Evolutionary conservation across 2,797 vertebrate genomes (phyloP), one percentile per base, ranked within the genome.

Genomic region (Synanceia verrucosa): DNA sequence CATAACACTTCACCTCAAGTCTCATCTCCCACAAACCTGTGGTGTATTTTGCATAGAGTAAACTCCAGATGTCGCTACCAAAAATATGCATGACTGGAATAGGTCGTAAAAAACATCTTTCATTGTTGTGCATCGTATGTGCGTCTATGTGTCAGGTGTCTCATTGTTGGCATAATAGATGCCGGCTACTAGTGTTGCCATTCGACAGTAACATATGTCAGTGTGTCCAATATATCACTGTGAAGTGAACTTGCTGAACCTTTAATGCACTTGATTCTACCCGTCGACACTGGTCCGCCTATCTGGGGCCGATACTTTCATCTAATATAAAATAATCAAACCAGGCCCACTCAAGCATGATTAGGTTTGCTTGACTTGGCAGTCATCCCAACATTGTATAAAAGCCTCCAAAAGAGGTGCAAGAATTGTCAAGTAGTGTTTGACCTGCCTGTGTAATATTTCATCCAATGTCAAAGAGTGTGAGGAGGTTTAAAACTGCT

Each of bases 361-460:
- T 88, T 83, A 75, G 64, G 58, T 90, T 77, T 83, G 73, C 74
- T 83, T 82, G 62, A 21, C 70, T 85, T 89, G 82, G 88, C 65
- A 29, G 34, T 4, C 44, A 8, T 78, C 72, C 87, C 74, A 26
- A 37, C 34, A 52, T 51, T 66, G 19, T 61, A 53, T 67, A 65
- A 69, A 77, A 72, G 52, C 24, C 28, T 75, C 61, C 67, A 48
- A 51, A 56, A 73, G 53, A 60, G 59, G 59, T 14, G 34, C 47
- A 48, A 66, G 53, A 79, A 79, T 72, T 62, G 79, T 68, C 41
- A 73, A 66, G 50, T 62, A 29, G 34, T 56, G 37, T 62, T 73
- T 72, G 65, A 75, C 70, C 73, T 36, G 24, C 64, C 48, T 36
- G 5, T 65, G 51, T 81, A 53, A 60, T 78, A 76, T 80, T 78